Percentiles rank a stretch among this genome's conserved stretches.
Evolutionary conservation across 2,888 invertebrate genomes (phyloP).

Genomic region (Conchocele bisecta): DNA sequence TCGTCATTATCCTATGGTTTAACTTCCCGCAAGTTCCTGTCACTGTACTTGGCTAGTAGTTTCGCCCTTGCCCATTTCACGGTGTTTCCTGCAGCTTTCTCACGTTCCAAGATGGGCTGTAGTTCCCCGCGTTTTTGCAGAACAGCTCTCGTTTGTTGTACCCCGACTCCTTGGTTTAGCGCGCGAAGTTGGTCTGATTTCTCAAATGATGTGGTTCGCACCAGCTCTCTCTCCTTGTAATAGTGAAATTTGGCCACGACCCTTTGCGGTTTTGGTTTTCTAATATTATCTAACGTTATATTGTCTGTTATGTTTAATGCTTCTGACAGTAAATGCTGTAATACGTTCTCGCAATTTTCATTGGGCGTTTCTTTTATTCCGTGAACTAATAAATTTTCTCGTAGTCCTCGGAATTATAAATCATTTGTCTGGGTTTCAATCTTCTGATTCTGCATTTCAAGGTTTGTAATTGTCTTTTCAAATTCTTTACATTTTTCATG

Average conservation of each 20-base stretch:
- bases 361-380: not conserved
- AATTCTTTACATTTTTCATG: conserved; percentile 1
- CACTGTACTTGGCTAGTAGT: not conserved
- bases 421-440: not conserved
- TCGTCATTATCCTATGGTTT: not conserved
- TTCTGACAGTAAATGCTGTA: conserved; percentile 1
- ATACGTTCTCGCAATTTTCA: conserved; percentile 1
- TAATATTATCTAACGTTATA: not conserved
- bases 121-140: conserved; percentile 1
- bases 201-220: not conserved
- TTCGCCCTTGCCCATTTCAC: conserved; percentile 4
- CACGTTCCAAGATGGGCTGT: not conserved
- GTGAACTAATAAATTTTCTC: conserved; percentile 10
- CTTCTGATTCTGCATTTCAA: not conserved
- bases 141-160: conserved; percentile 2
- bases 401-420: not conserved
- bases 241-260: conserved; percentile 7
- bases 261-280: not conserved
- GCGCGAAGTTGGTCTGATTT: not conserved
- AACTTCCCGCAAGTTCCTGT: conserved; percentile 3
- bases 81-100: not conserved
- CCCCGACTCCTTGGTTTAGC: conserved; percentile 6
- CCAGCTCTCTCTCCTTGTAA: conserved; percentile 5
- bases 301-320: not conserved
- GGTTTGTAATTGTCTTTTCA: not conserved